Percentiles rank a stretch among this genome's conserved stretches.
These are phyloP conservation scores for Lithodes maja DNA, from an alignment of 2,888 invertebrate genomes.

Conservation along the genomic window DNA sequence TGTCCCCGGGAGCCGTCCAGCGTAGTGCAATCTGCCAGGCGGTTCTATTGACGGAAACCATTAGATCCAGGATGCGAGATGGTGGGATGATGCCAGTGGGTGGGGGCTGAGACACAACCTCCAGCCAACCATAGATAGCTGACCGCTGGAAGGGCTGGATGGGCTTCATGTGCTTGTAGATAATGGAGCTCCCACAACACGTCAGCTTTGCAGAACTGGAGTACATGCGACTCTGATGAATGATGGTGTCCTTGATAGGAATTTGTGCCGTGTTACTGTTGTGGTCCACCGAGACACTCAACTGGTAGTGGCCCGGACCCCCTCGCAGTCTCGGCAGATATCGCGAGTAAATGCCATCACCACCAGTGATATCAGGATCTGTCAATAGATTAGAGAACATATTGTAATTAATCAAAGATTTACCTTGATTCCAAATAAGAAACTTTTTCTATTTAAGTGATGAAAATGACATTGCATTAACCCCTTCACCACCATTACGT, in stretches of 20 bases:
- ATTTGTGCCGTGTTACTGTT: conserved; percentile 62
- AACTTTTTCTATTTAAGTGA: too few relatives aligned
- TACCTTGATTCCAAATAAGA: too few relatives aligned
- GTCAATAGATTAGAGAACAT: conserved; percentile 14
- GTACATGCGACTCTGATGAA: conserved; percentile 47
- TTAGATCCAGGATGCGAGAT: conserved; percentile 79
- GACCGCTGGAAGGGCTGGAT: conserved; percentile 63
- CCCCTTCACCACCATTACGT: too few relatives aligned
- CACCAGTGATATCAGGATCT: conserved; percentile 81
- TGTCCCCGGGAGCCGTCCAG: conserved; percentile 79
- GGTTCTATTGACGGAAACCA: conserved; percentile 76
- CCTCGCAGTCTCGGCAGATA: conserved; percentile 76
- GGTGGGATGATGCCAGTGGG: conserved; percentile 73
- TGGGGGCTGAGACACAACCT: conserved; percentile 56
- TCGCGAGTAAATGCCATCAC: conserved; percentile 81
- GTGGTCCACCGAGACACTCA: conserved; percentile 65
- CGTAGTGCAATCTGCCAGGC: conserved; percentile 77
- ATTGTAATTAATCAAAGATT: too few relatives aligned
- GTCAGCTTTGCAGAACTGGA: conserved; percentile 72
- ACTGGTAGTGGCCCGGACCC: conserved; percentile 68
- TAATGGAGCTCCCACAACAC: conserved; percentile 71
- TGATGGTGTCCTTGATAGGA: conserved; percentile 63
- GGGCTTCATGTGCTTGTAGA: conserved; percentile 62
- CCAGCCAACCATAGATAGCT: conserved; percentile 60
- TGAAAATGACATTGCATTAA: too few relatives aligned